phyloP scores from a whole-genome alignment of 2,113 vertebrate species.

The Gallinago paraguaiae region DNA sequence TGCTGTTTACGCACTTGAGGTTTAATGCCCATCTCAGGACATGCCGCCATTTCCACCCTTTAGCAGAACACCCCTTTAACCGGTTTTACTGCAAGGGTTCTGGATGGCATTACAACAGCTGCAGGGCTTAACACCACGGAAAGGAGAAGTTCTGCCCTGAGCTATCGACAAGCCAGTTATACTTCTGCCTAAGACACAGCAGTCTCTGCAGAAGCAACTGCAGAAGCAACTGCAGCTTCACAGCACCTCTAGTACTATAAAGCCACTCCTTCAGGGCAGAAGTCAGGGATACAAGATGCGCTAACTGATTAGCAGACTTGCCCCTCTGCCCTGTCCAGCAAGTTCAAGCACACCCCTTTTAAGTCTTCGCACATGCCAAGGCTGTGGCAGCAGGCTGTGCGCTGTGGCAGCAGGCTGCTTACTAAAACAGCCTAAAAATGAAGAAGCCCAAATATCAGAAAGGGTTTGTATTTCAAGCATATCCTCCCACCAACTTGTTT shows the following conservation, averaged over 20 bases:
- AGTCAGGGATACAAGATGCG: background rate
- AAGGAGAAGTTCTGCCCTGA: background rate
- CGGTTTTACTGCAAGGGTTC: background rate
- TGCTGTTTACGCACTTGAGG: background rate
- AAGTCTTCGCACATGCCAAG: background rate
- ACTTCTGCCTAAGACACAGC: background rate
- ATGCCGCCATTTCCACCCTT: background rate
- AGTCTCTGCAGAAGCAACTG: background rate
- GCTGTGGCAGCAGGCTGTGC: background rate
- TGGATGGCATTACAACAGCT: background rate
- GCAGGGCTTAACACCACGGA: background rate
- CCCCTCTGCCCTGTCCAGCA: background rate
- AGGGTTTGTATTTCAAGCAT: background rate
- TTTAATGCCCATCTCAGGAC: background rate
- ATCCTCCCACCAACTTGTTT: background rate
- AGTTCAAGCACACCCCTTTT: background rate
- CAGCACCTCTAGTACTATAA: background rate
- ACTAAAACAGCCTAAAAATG: background rate
- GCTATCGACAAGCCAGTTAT: background rate
- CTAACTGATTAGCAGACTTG: background rate
- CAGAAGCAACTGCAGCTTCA: background rate
- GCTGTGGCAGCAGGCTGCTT: background rate
- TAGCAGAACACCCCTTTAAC: background rate
- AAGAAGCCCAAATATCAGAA: background rate
- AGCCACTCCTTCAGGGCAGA: background rate